Evolutionary conservation across 2,888 invertebrate species (phyloP).

Genomic region (Leucoma salicis): DNA sequence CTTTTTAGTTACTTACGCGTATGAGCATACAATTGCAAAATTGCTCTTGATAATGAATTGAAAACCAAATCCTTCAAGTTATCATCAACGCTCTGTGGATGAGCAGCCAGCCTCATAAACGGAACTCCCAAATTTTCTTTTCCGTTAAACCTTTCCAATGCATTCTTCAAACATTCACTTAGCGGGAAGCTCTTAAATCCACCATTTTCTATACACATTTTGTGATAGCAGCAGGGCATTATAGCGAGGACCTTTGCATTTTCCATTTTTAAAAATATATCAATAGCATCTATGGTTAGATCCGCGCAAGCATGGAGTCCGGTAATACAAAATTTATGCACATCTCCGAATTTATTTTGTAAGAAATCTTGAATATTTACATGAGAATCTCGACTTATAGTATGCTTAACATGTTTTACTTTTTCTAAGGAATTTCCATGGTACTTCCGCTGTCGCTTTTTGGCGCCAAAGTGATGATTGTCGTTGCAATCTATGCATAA

Average conservation of each 20-base stretch:
- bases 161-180: slow-evolving; percentile 73
- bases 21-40: slow-evolving; percentile 83
- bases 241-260: slow-evolving; percentile 82
- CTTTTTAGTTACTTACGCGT: slow-evolving; percentile 69
- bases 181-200: slow-evolving; percentile 86
- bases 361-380: slow-evolving; percentile 63
- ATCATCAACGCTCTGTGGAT: slow-evolving; percentile 83
- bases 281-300: slow-evolving; percentile 85
- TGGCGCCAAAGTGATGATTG: slow-evolving; percentile 80
- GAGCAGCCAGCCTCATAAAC: slow-evolving; percentile 88
- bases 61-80: slow-evolving; percentile 68
- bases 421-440: slow-evolving; percentile 72
- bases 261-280: slow-evolving; percentile 83
- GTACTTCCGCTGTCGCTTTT: slow-evolving; percentile 78
- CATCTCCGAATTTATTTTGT: slow-evolving; percentile 56
- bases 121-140: slow-evolving; percentile 80
- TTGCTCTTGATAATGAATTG: slow-evolving; percentile 83
- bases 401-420: slow-evolving; percentile 83
- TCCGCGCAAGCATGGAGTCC: slow-evolving; percentile 92
- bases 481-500: slow-evolving; percentile 86
- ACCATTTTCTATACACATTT: slow-evolving; percentile 61
- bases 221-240: slow-evolving; percentile 92
- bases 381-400: slow-evolving; percentile 77
- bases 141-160: slow-evolving; percentile 53
- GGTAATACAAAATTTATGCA: slow-evolving; percentile 55